These are phyloP conservation scores for Verasper variegatus DNA, from an alignment of 2,113 vertebrate species.

Conservation along the genomic window DNA sequence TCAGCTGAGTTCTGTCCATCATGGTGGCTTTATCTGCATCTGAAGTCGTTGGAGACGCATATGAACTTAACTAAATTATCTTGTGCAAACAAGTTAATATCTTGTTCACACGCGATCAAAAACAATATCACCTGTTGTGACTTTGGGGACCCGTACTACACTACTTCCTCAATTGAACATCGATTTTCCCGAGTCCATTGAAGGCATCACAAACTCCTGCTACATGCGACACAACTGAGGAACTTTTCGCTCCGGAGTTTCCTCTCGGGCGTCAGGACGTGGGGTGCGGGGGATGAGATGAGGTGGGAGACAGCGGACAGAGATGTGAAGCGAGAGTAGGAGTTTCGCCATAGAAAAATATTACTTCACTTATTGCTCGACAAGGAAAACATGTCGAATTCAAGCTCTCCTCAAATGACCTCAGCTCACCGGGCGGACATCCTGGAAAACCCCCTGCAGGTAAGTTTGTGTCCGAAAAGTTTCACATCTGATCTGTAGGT, in stretches of 20 bases:
- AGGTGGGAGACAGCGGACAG: not conserved
- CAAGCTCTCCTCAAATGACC: slow-evolving; percentile 21
- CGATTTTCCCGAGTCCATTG: not conserved
- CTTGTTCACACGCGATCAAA: not conserved
- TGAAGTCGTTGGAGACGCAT: too few relatives aligned
- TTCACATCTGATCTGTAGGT: not conserved
- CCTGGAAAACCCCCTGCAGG: slow-evolving; percentile 70
- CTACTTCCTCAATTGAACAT: fast-evolving
- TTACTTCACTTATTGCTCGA: not conserved
- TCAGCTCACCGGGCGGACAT: slow-evolving; percentile 40
- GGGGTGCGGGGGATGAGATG: slow-evolving; percentile 30
- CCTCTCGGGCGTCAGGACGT: slow-evolving; percentile 12
- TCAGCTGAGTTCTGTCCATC: too few relatives aligned
- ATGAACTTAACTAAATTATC: too few relatives aligned
- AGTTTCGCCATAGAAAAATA: not conserved
- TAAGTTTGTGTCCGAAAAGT: slow-evolving; percentile 17
- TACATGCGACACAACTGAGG: too few relatives aligned
- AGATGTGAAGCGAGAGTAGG: slow-evolving; percentile 28
- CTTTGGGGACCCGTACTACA: slow-evolving; percentile 7
- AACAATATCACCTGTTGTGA: not conserved
- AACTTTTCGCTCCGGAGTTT: slow-evolving; percentile 37
- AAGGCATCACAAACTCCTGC: slow-evolving; percentile 26
- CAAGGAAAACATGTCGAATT: slow-evolving; percentile 65
- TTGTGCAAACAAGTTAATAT: too few relatives aligned
- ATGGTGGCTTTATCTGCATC: too few relatives aligned